A percentile compares a stretch with the other conserved stretches of the same genome.
Conservation (phyloP, 2,888 invertebrate species). For the Embidobia sp. region DNA sequence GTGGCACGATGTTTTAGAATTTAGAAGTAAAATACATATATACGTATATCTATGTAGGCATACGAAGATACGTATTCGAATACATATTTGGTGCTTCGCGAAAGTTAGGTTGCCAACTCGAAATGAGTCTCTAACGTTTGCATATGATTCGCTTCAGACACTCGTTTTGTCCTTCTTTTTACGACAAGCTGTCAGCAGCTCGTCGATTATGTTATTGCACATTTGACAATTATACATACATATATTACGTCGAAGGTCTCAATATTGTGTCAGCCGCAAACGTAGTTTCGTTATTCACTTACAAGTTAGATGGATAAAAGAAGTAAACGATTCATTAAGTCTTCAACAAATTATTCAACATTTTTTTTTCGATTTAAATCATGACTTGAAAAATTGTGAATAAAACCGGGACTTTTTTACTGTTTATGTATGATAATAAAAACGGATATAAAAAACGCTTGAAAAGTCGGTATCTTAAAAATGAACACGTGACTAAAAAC, state of each 20-base stretch:
- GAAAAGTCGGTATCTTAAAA: too few species aligned
- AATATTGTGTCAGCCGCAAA: too few species aligned
- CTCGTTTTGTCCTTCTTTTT: slow-evolving; percentile 1
- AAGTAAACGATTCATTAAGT: too few species aligned
- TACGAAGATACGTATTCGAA: slow-evolving; percentile 62
- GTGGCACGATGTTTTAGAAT: slow-evolving; percentile 65
- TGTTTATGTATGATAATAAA: too few species aligned
- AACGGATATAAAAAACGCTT: too few species aligned
- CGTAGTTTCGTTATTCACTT: too few species aligned
- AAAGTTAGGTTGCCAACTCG: slow-evolving; percentile 39
- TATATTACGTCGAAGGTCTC: not conserved
- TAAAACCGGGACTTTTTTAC: too few species aligned
- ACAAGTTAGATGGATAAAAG: too few species aligned
- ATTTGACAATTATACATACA: slow-evolving; percentile 8
- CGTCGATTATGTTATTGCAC: slow-evolving; percentile 40
- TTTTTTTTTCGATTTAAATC: too few species aligned
- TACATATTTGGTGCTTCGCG: slow-evolving; percentile 55
- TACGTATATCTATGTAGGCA: slow-evolving; percentile 55
- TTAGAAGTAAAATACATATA: slow-evolving; percentile 62
- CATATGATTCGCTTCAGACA: slow-evolving; percentile 30
- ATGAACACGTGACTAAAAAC: too few species aligned
- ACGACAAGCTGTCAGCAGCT: slow-evolving; percentile 8
- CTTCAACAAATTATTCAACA: too few species aligned
- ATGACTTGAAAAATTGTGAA: too few species aligned
- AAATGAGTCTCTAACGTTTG: slow-evolving; percentile 20